These are phyloP conservation scores for Chaenocephalus aceratus DNA, from an alignment of 2,113 vertebrate species.

Conservation along the genomic window DNA sequence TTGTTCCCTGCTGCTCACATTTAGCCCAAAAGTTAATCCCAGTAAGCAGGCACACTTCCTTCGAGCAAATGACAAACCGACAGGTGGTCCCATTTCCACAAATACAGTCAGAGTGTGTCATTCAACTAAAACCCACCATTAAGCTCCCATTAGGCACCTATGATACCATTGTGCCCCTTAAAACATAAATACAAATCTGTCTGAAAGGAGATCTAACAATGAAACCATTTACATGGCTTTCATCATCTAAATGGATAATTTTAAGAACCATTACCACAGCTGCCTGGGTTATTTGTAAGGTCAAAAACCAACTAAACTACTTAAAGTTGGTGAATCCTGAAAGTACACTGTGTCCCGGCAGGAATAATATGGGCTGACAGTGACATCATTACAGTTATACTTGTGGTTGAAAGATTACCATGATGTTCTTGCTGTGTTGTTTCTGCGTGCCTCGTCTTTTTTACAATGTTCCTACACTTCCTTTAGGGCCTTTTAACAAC, in stretches of 20 bases:
- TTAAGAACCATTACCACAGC: conserved; percentile 30
- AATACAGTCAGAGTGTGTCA: conserved; percentile 29
- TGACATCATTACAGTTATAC: background rate
- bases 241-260: conserved; percentile 56
- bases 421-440: conserved; percentile 1
- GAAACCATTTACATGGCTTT: conserved; percentile 22
- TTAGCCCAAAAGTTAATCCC: conserved; percentile 59
- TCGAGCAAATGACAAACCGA: conserved; percentile 43
- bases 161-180: conserved; percentile 17
- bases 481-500: conserved; percentile 3
- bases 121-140: conserved; percentile 61
- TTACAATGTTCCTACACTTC: conserved; percentile 12
- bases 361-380: conserved; percentile 16
- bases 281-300: conserved; percentile 26
- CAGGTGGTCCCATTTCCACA: conserved; percentile 60
- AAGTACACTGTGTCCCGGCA: conserved; percentile 20
- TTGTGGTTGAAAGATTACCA: background rate
- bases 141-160: conserved; percentile 57
- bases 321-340: background rate
- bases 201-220: conserved; percentile 37
- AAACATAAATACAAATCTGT: conserved; percentile 21
- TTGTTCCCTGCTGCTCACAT: background rate
- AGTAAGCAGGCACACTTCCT: conserved; percentile 46
- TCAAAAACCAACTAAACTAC: conserved; percentile 36
- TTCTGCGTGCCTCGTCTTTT: background rate